A percentile compares a stretch with the other conserved stretches of the same genome.
Evolutionary conservation across 2,113 vertebrate genomes (phyloP).

Genomic region (Ancistrus triradiatus): DNA sequence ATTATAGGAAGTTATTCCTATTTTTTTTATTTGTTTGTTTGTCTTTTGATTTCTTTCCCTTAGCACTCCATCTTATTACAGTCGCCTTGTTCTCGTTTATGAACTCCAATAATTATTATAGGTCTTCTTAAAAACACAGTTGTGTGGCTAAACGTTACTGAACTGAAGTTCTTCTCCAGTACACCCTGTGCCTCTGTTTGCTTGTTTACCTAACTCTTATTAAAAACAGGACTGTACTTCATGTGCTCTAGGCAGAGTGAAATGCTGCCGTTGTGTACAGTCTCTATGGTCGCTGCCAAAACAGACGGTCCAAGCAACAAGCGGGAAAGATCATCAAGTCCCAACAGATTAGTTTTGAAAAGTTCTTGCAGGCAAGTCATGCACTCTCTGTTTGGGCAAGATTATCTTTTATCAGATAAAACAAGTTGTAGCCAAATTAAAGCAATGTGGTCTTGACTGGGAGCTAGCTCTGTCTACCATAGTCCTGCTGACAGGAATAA

Average conservation of each 20-base stretch:
- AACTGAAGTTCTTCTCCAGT: not conserved
- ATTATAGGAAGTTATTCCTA: not conserved
- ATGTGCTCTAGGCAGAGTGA: slow-evolving; percentile 25
- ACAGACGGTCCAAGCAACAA: slow-evolving; percentile 27
- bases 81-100: too few relatives aligned
- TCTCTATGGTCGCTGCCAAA: slow-evolving; percentile 29
- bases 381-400: slow-evolving; percentile 39
- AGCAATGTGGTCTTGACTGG: slow-evolving; percentile 48
- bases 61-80: too few relatives aligned
- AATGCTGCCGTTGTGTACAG: slow-evolving; percentile 27
- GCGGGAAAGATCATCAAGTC: slow-evolving; percentile 32
- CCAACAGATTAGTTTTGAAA: slow-evolving; percentile 46
- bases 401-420: slow-evolving; percentile 44
- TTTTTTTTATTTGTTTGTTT: slow-evolving; percentile 8
- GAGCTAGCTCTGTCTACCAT: slow-evolving; percentile 8
- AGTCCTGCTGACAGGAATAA: slow-evolving; percentile 24
- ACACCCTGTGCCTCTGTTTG: slow-evolving; percentile 1
- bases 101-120: too few relatives aligned
- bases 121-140: too few relatives aligned
- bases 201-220: slow-evolving; percentile 12
- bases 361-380: slow-evolving; percentile 39
- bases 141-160: not conserved
- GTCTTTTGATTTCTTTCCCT: too few relatives aligned
- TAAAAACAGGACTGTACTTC: slow-evolving; percentile 18
- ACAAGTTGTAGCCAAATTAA: slow-evolving; percentile 42